Evolutionary conservation across 2,888 invertebrate genomes (phyloP).

Genomic region (Tribolium freemani): DNA sequence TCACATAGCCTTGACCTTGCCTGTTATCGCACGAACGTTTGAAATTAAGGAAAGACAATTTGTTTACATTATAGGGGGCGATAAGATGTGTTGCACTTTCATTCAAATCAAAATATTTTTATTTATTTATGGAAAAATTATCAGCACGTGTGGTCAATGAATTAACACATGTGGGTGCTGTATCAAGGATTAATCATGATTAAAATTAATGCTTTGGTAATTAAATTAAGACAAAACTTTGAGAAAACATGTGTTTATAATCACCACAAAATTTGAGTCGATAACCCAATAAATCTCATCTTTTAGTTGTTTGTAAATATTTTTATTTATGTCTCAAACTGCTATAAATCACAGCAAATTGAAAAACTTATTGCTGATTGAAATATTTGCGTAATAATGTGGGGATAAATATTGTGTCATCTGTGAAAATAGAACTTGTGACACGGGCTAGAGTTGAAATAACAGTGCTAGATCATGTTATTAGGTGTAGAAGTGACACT

Average conservation of each 20-base stretch:
- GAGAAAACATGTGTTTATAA: too few species aligned
- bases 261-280: background rate
- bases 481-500: too few species aligned
- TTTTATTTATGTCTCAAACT: background rate
- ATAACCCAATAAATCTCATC: background rate
- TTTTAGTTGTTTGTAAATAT: background rate
- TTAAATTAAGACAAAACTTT: too few species aligned
- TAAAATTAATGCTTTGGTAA: too few species aligned
- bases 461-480: too few species aligned
- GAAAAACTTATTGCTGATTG: background rate
- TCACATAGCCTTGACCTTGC: background rate
- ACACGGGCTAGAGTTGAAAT: too few species aligned
- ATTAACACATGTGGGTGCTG: background rate
- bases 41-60: background rate
- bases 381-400: background rate
- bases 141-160: background rate
- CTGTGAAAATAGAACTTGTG: background rate
- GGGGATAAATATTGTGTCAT: background rate
- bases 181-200: too few species aligned
- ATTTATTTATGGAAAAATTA: background rate
- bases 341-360: background rate
- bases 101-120: background rate
- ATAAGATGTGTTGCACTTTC: background rate
- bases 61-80: background rate
- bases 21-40: background rate